These are phyloP conservation scores for Montipora efflorescens DNA, from an alignment of 64 coral and sea anemone genomes.

Conservation along the genomic window DNA sequence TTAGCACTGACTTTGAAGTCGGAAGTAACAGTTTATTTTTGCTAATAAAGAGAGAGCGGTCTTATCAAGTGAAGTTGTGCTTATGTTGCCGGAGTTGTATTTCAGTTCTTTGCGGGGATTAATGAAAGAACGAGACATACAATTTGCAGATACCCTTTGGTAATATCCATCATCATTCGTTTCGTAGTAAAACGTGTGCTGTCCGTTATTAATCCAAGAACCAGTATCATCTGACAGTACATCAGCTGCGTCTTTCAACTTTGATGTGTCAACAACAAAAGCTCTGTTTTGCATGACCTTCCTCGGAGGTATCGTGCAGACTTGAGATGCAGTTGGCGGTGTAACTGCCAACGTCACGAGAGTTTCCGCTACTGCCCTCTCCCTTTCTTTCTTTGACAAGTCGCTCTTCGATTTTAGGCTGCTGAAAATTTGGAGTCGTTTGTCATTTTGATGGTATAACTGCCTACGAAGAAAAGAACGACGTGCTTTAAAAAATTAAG, in stretches of 20 bases:
- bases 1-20: too few species aligned
- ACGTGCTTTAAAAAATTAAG: not conserved
- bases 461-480: constrained; percentile 19
- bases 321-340: not conserved
- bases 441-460: constrained; percentile 26
- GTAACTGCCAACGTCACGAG: constrained; percentile 4
- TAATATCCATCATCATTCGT: constrained; percentile 26
- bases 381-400: constrained; percentile 12
- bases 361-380: constrained; percentile 15
- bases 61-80: too few species aligned
- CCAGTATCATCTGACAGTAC: constrained; percentile 36
- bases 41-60: too few species aligned
- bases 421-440: constrained; percentile 29
- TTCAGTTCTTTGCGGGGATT: too few species aligned
- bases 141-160: not conserved
- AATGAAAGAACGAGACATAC: too few species aligned
- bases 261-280: constrained; percentile 29
- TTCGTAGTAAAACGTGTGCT: constrained; percentile 33
- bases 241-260: constrained; percentile 29
- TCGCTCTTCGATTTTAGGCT: constrained; percentile 1
- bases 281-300: constrained; percentile 33
- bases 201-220: constrained; percentile 29
- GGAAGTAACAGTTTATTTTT: too few species aligned
- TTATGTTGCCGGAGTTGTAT: too few species aligned
- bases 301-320: constrained; percentile 27